Evolutionary conservation across 2,888 invertebrate species (phyloP).

Genomic region (Empis stercorea): DNA sequence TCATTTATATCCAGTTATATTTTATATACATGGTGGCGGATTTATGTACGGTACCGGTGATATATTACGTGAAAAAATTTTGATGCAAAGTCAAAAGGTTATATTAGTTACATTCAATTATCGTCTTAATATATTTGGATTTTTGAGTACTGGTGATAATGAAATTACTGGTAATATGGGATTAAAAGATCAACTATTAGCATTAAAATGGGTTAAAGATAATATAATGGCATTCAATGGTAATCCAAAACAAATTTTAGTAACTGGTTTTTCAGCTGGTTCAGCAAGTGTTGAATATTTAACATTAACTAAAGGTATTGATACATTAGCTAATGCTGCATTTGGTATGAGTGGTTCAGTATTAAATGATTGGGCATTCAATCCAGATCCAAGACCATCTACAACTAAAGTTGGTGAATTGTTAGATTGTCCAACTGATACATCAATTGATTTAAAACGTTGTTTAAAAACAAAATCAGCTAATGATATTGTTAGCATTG

Average conservation of each 20-base stretch:
- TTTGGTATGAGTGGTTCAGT: slow-evolving; percentile 15
- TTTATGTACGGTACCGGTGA: slow-evolving; percentile 50
- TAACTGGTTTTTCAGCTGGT: slow-evolving; percentile 58
- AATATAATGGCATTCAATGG: slow-evolving; percentile 59
- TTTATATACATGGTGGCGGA: slow-evolving; percentile 54
- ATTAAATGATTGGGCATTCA: slow-evolving; percentile 38
- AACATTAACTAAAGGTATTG: slow-evolving; percentile 47
- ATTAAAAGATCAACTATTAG: slow-evolving; percentile 57
- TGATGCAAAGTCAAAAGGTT: slow-evolving; percentile 47
- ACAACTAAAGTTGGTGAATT: slow-evolving; percentile 42
- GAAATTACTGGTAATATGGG: slow-evolving; percentile 57
- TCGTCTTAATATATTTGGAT: slow-evolving; percentile 54
- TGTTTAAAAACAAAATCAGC: slow-evolving; percentile 50
- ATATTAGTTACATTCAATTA: slow-evolving; percentile 55
- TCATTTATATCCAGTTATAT: slow-evolving; percentile 44
- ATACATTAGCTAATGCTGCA: slow-evolving; percentile 16
- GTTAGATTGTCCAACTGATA: slow-evolving; percentile 45
- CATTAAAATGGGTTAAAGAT: slow-evolving; percentile 52
- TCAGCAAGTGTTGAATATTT: slow-evolving; percentile 62
- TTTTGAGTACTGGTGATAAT: slow-evolving; percentile 57
- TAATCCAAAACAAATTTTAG: slow-evolving; percentile 49
- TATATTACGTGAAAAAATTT: slow-evolving; percentile 41
- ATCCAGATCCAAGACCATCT: slow-evolving; percentile 43
- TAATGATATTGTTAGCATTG: slow-evolving; percentile 41
- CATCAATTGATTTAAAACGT: slow-evolving; percentile 42